Evolutionary conservation across 2,888 invertebrate species (phyloP), one percentile per base, ranked within the genome.

Genomic region (Cephus nigrinus): DNA sequence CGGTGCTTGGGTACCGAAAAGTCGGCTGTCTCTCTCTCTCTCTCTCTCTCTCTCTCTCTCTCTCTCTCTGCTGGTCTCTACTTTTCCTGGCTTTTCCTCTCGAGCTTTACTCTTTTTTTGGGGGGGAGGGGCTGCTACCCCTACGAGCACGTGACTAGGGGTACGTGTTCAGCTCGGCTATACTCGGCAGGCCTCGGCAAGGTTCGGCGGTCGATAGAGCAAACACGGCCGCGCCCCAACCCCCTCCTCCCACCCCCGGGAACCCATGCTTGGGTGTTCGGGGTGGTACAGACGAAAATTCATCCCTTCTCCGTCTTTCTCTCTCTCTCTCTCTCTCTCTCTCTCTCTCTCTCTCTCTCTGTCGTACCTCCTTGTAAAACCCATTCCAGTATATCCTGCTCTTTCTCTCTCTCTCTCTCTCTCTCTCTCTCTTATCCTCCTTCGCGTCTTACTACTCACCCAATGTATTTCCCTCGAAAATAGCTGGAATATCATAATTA

Each of bases 181-280:
- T 76, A 83, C 82, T 90, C 91, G 91, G 88, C 82, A 80, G 83
- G 83, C 84, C 86, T 90, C 91, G 91, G 87, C 88, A 82, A 87
- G 86, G 84, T 88, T 91, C 91, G 91, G 90, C 90, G 91, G 91
- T 91, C 91, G 91, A 91, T 91, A 91, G 91, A 91, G 91, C 91
- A 91, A 91, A 91, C 90, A 91, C 91, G 91, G 87, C 91, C 91
- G 91, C 91, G 90, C 91, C 91, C 91, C 91, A 90, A 90, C 90
- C 91, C 90, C 89, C 69, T 40, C 40, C 40, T 40, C 40, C 15
- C 40, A 40, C 40, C 40, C 15, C 86, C 83, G 82, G 85, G 85
- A 86, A 84, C 80, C 77, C 40, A 15, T 40, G 40, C 15, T 40
- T 15, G 40, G 40, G 40, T 40, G 40, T 1, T 40, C 40, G 15